A percentile compares a stretch with the other conserved stretches of the same genome.
Conservation (phyloP, 2,113 vertebrate species). For the Antechinus stuartii region DNA sequence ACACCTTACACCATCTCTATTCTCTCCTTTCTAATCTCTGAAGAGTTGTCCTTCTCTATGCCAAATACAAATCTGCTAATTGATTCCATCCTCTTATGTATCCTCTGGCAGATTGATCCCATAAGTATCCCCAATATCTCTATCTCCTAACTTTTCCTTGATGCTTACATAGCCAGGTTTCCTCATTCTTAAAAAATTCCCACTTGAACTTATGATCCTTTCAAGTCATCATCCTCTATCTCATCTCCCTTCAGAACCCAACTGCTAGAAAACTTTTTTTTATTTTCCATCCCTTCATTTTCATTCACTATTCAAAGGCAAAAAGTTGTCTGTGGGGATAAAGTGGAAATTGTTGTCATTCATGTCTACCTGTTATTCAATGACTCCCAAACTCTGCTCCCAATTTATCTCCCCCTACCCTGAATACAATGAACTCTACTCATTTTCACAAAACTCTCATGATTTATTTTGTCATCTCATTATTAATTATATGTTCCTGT, state of each 20-base stretch:
- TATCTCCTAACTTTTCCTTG: neutral
- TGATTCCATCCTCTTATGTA: neutral
- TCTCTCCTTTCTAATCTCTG: neutral
- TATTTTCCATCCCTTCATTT: neutral
- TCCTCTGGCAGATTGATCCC: neutral
- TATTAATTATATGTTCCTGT: neutral
- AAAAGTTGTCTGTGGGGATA: neutral
- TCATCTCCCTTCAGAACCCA: neutral
- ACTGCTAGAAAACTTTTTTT: neutral
- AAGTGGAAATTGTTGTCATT: neutral
- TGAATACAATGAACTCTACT: neutral
- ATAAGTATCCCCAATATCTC: neutral
- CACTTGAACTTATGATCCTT: neutral
- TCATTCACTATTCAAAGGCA: neutral
- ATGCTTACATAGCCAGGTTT: neutral
- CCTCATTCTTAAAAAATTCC: neutral
- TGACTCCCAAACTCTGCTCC: neutral
- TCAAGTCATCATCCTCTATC: neutral
- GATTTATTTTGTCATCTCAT: neutral
- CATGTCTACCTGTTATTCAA: neutral
- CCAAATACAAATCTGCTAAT: neutral
- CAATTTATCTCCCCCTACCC: neutral
- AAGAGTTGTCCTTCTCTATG: neutral
- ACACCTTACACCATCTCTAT: neutral
- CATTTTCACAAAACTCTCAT: neutral